These are phyloP conservation scores for Capreolus pygargus DNA, from an alignment of 2,113 vertebrate species.

Conservation along the genomic window DNA sequence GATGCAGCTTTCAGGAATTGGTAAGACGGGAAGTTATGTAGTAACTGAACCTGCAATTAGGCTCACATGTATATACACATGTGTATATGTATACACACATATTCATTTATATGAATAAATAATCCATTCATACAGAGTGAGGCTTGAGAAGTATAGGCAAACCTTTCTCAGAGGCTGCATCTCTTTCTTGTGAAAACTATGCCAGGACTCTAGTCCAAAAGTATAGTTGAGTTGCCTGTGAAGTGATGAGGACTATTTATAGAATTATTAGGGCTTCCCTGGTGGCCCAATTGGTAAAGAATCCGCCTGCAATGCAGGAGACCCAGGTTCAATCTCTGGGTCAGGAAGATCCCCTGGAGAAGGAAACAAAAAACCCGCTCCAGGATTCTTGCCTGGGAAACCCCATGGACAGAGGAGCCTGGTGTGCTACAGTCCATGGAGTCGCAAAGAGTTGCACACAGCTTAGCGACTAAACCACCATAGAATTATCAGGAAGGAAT, in stretches of 20 bases:
- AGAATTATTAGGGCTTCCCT: background rate
- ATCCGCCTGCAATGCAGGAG: background rate
- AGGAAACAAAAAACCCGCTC: background rate
- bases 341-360: background rate
- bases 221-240: background rate
- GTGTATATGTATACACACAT: background rate
- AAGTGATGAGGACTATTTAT: background rate
- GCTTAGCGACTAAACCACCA: background rate
- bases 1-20: background rate
- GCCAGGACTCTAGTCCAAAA: background rate
- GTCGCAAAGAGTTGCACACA: background rate
- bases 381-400: background rate
- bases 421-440: background rate
- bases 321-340: background rate
- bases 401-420: background rate
- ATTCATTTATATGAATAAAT: background rate
- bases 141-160: background rate
- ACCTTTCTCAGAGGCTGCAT: background rate
- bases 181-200: background rate
- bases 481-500: background rate
- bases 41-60: background rate
- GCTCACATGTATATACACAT: background rate
- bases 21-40: background rate
- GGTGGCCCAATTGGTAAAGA: background rate
- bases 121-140: background rate